These are phyloP conservation scores for Synergus laeviventris DNA, from an alignment of 2,888 invertebrate genomes.

Conservation along the genomic window DNA sequence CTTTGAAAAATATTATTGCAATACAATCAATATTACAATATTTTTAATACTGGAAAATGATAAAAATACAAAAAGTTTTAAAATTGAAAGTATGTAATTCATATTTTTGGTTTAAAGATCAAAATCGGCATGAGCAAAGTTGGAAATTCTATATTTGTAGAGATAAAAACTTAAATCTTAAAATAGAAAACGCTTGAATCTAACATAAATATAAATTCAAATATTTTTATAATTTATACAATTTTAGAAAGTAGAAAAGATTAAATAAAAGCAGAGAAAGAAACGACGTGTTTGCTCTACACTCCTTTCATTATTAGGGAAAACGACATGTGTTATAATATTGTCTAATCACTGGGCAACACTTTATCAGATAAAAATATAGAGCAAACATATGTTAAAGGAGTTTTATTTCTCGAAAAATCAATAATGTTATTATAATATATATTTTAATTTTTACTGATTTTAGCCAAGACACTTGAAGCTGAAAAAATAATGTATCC, in stretches of 20 bases:
- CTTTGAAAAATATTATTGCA: too few species aligned
- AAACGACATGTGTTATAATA: conserved; percentile 73
- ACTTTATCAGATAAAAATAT: conserved; percentile 48
- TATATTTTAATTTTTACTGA: neutral
- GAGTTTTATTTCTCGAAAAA: neutral
- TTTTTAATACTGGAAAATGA: too few species aligned
- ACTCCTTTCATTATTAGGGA: conserved; percentile 70
- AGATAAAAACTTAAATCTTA: too few species aligned
- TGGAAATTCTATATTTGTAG: too few species aligned
- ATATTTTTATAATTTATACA: neutral
- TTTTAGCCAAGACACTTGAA: neutral
- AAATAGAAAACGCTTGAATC: too few species aligned
- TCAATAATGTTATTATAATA: neutral
- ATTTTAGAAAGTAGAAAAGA: conserved; percentile 21
- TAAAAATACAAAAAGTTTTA: too few species aligned
- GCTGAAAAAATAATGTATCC: neutral
- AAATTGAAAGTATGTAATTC: too few species aligned
- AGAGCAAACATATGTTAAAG: conserved; percentile 46
- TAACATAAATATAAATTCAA: neutral
- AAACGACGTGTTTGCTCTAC: conserved; percentile 68
- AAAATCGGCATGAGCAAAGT: too few species aligned
- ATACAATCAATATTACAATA: too few species aligned
- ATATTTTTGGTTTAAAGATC: too few species aligned
- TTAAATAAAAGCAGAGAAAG: conserved; percentile 60
- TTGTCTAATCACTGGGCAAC: conserved; percentile 60